These are phyloP conservation scores for Homarus gammarus DNA, from an alignment of 2,888 invertebrate genomes.

Conservation along the genomic window DNA sequence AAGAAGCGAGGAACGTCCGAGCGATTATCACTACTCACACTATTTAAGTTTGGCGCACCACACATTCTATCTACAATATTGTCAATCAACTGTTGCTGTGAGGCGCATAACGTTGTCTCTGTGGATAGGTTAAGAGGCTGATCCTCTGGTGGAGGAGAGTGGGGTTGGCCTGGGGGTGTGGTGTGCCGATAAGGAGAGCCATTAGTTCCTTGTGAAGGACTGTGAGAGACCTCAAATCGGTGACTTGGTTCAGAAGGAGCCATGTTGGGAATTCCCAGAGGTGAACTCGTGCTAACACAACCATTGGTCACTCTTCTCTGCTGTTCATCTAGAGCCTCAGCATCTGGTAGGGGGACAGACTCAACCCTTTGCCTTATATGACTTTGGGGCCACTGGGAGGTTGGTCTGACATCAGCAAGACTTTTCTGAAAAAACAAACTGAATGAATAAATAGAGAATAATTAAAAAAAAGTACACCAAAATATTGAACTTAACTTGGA, in stretches of 20 bases:
- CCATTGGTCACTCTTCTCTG: conserved; percentile 39
- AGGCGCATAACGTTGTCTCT: conserved; percentile 78
- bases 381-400: conserved; percentile 16
- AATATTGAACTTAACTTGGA: no score
- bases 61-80: conserved; percentile 81
- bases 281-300: neutral
- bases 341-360: neutral
- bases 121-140: conserved; percentile 63
- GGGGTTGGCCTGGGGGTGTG: conserved; percentile 35
- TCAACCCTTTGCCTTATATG: conserved; percentile 17
- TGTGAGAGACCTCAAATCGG: conserved; percentile 15
- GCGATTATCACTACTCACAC: neutral
- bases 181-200: neutral
- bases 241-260: neutral
- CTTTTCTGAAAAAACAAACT: conserved; percentile 36
- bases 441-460: neutral
- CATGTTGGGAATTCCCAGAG: neutral
- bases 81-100: conserved; percentile 83
- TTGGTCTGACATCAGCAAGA: conserved; percentile 19
- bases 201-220: conserved; percentile 17
- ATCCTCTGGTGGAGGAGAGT: conserved; percentile 25
- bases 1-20: conserved; percentile 54
- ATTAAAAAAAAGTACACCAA: no score
- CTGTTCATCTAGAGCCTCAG: neutral
- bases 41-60: conserved; percentile 62